Evolutionary conservation across 2,888 invertebrate species (phyloP), one percentile per base, ranked within the genome.

Genomic region (Morpho helenor): DNA sequence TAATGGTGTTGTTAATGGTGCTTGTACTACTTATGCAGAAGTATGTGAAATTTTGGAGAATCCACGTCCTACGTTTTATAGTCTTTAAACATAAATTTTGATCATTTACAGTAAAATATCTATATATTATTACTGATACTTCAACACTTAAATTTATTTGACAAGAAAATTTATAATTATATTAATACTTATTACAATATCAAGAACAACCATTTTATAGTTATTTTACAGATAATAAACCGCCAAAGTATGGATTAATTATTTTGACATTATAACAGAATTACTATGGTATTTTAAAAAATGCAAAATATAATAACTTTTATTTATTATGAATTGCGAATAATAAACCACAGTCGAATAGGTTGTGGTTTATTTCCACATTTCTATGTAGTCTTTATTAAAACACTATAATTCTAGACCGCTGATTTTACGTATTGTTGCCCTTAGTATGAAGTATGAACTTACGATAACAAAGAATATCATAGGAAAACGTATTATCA

Each of bases 181-280:
- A 31, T 31, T 2, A 31, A 1, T 49, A 44, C 55, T 43, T 49
- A 55, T 55, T 55, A 49, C 49, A 44, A 39, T 55, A 49, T 47
- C 49, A 39, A 31, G 42, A 23, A 48, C 47, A 16, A 48, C 42
- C 48, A 54, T 48, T 54, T 54, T 54, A 54, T 54, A 23, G 54
- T 48, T 42, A 42, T 42, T 48, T 48, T 48, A 46, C 3, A 48
- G 47, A 54, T 54, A 48, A 54, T 54, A 47, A 54, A 54, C 41
- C 9, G 40, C 42, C 54, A 54, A 54, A 54, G 48, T 54, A 54
- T 54, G 54, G 47, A 41, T 41, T 54, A 54, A 54, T 54, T 41
- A 54, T 54, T 48, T 48, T 47, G 47, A 48, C 46, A 48, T 16
- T 48, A 54, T 48, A 54, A 54, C 41, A 47, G 41, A 47, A 8